Conservation (phyloP, 37 sponge, comb jelly and placozoan genomes). For the Agelas oroides region DNA sequence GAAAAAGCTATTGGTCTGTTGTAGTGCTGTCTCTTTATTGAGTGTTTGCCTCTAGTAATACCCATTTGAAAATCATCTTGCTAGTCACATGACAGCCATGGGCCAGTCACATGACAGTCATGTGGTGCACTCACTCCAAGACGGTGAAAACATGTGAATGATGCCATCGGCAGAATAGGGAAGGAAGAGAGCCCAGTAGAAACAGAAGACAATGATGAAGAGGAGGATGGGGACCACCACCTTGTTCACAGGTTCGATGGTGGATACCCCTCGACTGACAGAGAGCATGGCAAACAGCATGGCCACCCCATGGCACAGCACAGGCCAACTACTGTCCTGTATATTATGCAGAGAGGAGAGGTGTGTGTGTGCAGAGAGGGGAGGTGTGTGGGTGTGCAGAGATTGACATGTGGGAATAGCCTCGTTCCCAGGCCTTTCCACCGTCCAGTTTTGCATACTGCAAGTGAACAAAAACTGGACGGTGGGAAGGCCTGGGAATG, state of each 20-base stretch:
- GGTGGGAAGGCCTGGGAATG: too few species aligned
- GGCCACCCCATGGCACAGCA: constrained; percentile 59
- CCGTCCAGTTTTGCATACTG: too few species aligned
- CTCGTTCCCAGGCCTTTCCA: too few species aligned
- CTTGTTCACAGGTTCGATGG: constrained; percentile 82
- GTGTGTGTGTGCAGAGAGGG: neutral
- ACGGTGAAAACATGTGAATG: constrained; percentile 81
- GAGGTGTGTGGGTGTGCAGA: too few species aligned
- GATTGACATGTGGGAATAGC: too few species aligned
- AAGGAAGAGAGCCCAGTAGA: constrained; percentile 83
- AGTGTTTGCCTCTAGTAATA: too few species aligned
- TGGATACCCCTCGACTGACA: constrained; percentile 75
- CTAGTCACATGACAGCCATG: neutral
- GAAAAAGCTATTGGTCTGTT: too few species aligned
- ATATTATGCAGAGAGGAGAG: too few species aligned
- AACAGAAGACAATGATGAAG: constrained; percentile 61
- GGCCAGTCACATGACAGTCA: neutral
- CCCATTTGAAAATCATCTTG: too few species aligned
- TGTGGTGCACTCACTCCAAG: constrained; percentile 62
- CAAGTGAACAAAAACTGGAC: too few species aligned
- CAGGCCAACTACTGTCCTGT: constrained; percentile 66
- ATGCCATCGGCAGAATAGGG: constrained; percentile 77
- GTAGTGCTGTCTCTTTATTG: too few species aligned
- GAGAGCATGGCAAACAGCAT: constrained; percentile 51
- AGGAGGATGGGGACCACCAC: constrained; percentile 80